Evolutionary conservation across 2,113 vertebrate species (phyloP).

Genomic region (Carollia perspicillata): DNA sequence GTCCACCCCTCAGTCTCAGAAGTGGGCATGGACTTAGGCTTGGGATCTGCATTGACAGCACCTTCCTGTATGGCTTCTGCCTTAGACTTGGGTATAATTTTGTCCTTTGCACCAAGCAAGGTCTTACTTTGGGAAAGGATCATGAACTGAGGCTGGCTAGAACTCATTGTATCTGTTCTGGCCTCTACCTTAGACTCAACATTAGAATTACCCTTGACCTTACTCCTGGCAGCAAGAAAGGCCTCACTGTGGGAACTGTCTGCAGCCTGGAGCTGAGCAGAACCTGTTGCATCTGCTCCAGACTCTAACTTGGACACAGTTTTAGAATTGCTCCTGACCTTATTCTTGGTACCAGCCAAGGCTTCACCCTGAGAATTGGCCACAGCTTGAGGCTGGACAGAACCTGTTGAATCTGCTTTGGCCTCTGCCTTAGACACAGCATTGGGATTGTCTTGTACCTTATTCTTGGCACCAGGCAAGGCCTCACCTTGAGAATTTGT

Average conservation of each 20-base stretch:
- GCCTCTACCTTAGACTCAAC: conserved; percentile 4
- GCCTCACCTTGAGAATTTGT: neutral
- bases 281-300: neutral
- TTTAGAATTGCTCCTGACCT: conserved; percentile 10
- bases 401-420: neutral
- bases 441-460: neutral
- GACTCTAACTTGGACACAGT: neutral
- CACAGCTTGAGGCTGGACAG: neutral
- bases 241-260: neutral
- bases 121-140: conserved; percentile 29
- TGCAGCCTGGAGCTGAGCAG: neutral
- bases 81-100: neutral
- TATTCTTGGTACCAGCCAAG: conserved; percentile 52
- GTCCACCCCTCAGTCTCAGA: conserved; percentile 12
- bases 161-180: neutral
- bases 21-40: neutral
- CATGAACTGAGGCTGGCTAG: neutral
- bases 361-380: neutral
- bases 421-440: conserved; percentile 1
- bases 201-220: conserved; percentile 38
- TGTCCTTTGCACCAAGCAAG: conserved; percentile 22
- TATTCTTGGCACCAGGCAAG: neutral
- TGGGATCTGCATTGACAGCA: neutral
- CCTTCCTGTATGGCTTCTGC: neutral
- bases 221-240: conserved; percentile 59